Base-by-base conservation (phyloP, 2,888 invertebrate genomes). In the Cerastis leucographa region DNA sequence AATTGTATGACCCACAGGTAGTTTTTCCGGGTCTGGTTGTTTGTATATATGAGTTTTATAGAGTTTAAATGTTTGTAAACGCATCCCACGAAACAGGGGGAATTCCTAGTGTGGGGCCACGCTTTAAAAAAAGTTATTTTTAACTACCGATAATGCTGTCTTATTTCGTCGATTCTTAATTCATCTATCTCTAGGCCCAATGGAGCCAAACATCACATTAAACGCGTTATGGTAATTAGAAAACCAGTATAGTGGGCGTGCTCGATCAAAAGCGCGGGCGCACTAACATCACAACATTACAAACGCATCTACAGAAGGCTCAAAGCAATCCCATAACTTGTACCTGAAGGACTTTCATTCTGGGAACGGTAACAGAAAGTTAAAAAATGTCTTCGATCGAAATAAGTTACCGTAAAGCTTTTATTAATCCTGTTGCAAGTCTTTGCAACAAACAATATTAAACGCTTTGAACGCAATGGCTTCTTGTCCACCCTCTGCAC, bases 151-250 rank as follows among this genome's bases (percentile, higher is more conserved):
- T 35, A 35, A 35, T 35, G 35, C 35, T 35, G 3, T 35, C 35
- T 35, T 35, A 35, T 35, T 35, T 35, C 3, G 35, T 35, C 35
- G 35, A 35, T 35, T 35, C 35, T 35, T 2, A 35, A 35, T 62
- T 25, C 42, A 64, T 76, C 35, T 76, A 46, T n/a, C 5, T 14
- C 61, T n/a, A 44, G 14, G 40, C 8, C 17, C 65, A 87, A 83
- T 88, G 90, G 85, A 88, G 54, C 78, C 84, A 77, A 78, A 67
- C 76, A 17, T 72, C 51, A 29, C 72, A 81, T 81, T 82, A 83
- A 89, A 90, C 89, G 78, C 76, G 90, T 90, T 90, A 87, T 88
- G 88, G 79, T 88, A 87, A 89, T 88, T 86, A 84, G 69, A 76
- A 80, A 83, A 87, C 87, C 85, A 85, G 90, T 87, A 84, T 81